Evolutionary conservation across 2,888 invertebrate species (phyloP), one percentile per base, ranked within the genome.

Genomic region (Deroplatys truncata): DNA sequence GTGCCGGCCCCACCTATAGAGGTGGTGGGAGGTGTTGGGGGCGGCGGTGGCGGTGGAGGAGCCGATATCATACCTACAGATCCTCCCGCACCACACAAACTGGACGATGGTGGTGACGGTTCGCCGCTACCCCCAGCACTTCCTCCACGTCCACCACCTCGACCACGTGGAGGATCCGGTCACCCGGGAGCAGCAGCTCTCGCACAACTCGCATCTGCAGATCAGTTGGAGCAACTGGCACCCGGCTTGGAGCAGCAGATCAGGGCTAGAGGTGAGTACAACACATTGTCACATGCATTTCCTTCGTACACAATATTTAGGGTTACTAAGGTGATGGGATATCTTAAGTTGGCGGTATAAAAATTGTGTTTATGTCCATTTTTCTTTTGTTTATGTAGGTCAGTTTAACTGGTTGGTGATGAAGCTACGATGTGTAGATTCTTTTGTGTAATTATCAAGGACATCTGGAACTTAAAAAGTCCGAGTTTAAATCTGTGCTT

Each of bases 71-170:
- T 87, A 82, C 31, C 87, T 25, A 25, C 87, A 3, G 87, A 87
- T 25, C 82, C 87, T 16, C 82, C 43, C 56, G 56, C 56, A 72
- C 83, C 83, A 28, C 87, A 86, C 84, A 89, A 89, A 84, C 84
- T 89, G 35, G 89, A 89, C 28, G 89, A 89, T 35, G 87, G 83
- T 0, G 87, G 29, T 10, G 87, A 87, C 28, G 87, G 43, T 1
- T 87, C 87, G 20, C 87, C 87, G 2, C 31, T 87, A 56, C 90
- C 90, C 5, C 90, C 90, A 16, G 90, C 90, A 28, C 89, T 90
- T 82, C 90, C 90, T n/a, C 90, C 90, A 9, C 88, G 90, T 28
- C 90, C 90, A 15, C 90, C 90, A 8, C 90, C 90, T 13, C 85
- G 90, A n/a, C 89, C 90, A n/a, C 85, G 90, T 15, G 86, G 86